A percentile compares a stretch with the other conserved stretches of the same genome.
phyloP scores from a whole-genome alignment of 53 echinoderm and acorn worm genomes.

The Mesocentrotus franciscanus region DNA sequence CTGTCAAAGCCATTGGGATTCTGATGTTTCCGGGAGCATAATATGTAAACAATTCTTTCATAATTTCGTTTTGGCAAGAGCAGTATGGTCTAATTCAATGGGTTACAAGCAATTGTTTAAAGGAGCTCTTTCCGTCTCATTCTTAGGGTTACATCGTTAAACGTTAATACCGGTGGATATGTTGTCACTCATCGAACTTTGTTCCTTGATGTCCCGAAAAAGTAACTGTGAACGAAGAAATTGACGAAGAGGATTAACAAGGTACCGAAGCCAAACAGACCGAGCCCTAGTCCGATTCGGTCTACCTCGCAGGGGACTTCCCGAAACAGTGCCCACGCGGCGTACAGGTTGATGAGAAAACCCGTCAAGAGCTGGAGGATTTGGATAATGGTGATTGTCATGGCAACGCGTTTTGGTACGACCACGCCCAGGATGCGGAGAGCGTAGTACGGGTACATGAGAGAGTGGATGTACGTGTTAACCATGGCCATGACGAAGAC shows the following conservation, averaged over 20 bases:
- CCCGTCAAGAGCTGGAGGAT: conserved; percentile 61
- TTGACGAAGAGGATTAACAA: conserved; percentile 57
- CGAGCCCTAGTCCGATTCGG: conserved; percentile 7
- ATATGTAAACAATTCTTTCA: no score
- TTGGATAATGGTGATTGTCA: conserved; percentile 61
- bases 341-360: conserved; percentile 61
- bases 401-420: conserved; percentile 48
- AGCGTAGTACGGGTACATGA: conserved; percentile 69
- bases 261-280: conserved; percentile 59
- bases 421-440: conserved; percentile 64
- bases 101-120: no score
- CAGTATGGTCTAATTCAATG: no score
- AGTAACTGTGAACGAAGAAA: conserved; percentile 60
- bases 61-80: no score
- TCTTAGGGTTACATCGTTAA: background rate
- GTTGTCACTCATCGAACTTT: background rate
- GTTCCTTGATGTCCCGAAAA: conserved; percentile 32
- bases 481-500: conserved; percentile 66
- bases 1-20: no score
- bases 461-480: conserved; percentile 51
- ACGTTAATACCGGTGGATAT: background rate
- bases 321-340: conserved; percentile 38
- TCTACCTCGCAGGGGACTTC: conserved; percentile 41
- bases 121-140: background rate
- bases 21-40: no score